Conservation (phyloP, 2,888 invertebrate species). For the Microctonus brassicae region DNA sequence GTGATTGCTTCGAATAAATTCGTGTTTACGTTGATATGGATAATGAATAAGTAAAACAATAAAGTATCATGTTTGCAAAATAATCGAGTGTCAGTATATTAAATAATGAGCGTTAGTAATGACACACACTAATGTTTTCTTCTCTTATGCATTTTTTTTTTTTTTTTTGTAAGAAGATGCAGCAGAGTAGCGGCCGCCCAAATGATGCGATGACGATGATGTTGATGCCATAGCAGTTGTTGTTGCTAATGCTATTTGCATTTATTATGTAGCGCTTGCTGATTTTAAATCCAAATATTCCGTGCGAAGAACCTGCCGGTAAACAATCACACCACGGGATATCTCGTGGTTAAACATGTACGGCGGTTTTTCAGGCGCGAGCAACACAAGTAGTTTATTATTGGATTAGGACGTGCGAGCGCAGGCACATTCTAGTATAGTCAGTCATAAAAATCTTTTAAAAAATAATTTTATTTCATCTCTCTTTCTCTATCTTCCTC, state of each 20-base stretch:
- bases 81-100: background rate
- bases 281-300: conserved; percentile 62
- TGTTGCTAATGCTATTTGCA: conserved; percentile 1
- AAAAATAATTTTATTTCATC: conserved; percentile 1
- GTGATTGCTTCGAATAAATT: conserved; percentile 21
- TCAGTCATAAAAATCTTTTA: conserved; percentile 6
- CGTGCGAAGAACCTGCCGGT: conserved; percentile 64
- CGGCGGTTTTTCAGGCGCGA: conserved; percentile 21
- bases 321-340: conserved; percentile 55
- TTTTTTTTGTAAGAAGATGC: background rate
- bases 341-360: conserved; percentile 17
- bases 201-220: background rate
- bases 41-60: background rate
- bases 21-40: conserved; percentile 13
- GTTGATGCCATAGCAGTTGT: background rate
- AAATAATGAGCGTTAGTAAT: conserved; percentile 13
- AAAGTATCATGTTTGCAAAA: background rate
- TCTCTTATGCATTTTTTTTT: too few species aligned
- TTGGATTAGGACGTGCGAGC: conserved; percentile 25
- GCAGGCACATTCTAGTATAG: background rate
- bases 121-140: conserved; percentile 5
- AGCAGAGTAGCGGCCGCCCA: background rate
- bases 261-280: conserved; percentile 61
- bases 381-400: conserved; percentile 30
- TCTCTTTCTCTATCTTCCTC: background rate